Conservation (phyloP, 2,113 vertebrate genomes). For the Lepisosteus osseus region DNA sequence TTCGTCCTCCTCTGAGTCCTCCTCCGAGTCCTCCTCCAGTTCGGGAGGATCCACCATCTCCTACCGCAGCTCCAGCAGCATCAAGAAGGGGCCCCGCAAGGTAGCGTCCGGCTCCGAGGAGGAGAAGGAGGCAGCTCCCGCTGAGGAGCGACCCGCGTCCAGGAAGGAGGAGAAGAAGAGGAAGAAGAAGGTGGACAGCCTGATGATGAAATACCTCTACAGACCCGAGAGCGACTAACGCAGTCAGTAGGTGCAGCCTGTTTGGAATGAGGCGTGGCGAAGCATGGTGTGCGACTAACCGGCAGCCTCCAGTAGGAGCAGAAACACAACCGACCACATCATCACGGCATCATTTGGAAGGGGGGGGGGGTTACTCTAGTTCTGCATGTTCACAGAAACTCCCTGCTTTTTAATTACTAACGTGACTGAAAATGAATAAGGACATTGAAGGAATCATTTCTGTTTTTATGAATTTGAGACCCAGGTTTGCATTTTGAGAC, state of each 20-base stretch:
- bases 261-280: constrained; percentile 47
- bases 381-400: no score
- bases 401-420: no score
- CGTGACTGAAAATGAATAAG: no score
- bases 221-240: constrained; percentile 88
- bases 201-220: constrained; percentile 98
- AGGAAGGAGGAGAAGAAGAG: constrained; percentile 84
- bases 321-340: no score
- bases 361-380: no score
- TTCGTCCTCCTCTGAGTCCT: constrained; percentile 61
- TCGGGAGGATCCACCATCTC: constrained; percentile 80
- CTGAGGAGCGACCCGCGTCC: constrained; percentile 31
- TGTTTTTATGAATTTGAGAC: no score
- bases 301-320: no score
- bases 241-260: constrained; percentile 77
- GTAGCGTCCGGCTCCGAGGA: constrained; percentile 29
- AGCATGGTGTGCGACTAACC: constrained; percentile 67
- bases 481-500: no score
- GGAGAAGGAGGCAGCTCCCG: constrained; percentile 36
- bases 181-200: constrained; percentile 88
- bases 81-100: constrained; percentile 76
- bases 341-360: no score
- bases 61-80: constrained; percentile 79
- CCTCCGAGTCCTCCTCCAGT: constrained; percentile 67
- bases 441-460: no score